These are phyloP conservation scores for Periplaneta americana DNA, from an alignment of 1,140 invertebrate species.

Conservation along the genomic window DNA sequence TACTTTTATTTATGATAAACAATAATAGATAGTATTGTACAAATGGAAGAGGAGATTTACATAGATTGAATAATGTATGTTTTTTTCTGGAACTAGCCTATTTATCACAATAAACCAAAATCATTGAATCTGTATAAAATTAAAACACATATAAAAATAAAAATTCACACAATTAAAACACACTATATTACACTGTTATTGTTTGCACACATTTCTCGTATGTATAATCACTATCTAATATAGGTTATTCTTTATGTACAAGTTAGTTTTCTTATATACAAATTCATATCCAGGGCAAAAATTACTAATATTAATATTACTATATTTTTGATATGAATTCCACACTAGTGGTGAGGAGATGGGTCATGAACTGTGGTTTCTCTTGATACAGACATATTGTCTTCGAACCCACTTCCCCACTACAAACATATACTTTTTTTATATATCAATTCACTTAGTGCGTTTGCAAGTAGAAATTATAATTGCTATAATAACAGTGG, in stretches of 20 bases:
- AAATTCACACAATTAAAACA: neutral
- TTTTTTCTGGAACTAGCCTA: neutral
- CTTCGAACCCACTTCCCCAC: neutral
- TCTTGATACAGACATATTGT: neutral
- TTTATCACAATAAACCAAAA: neutral
- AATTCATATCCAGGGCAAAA: neutral
- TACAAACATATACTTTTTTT: neutral
- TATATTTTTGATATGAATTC: neutral
- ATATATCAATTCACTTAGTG: neutral
- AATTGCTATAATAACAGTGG: neutral
- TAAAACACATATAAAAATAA: neutral
- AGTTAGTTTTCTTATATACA: neutral
- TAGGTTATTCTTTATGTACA: neutral
- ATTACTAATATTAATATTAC: too few species aligned
- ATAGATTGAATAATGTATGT: neutral
- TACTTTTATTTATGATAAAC: neutral
- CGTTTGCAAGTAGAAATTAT: neutral
- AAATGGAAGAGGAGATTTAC: neutral
- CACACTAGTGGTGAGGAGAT: neutral
- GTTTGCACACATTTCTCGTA: neutral
- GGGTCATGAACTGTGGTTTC: neutral
- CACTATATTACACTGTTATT: neutral
- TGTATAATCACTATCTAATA: neutral
- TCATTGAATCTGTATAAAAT: neutral
- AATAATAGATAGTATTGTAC: neutral